Percentiles rank a stretch among this genome's conserved stretches.
These are phyloP conservation scores for Pyrocephalus nanus DNA, from an alignment of 2,797 vertebrate genomes.

Conservation along the genomic window DNA sequence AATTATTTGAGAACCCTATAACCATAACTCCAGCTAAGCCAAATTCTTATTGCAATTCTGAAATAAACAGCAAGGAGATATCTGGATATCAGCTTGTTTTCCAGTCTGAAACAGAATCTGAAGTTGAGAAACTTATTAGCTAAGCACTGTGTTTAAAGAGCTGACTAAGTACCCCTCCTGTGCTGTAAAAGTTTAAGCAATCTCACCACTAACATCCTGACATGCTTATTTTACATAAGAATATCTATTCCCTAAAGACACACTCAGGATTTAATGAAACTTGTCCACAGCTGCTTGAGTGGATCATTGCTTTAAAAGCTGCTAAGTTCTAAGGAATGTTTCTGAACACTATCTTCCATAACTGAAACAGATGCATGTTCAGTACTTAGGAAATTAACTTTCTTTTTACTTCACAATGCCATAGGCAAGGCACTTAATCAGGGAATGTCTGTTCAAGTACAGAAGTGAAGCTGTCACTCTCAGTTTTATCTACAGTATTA, in stretches of 20 bases:
- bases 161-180: neutral
- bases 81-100: neutral
- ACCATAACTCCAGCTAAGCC: neutral
- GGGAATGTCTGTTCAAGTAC: neutral
- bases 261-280: neutral
- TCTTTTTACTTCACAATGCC: neutral
- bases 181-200: conserved; percentile 13
- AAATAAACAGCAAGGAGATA: neutral
- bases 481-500: neutral
- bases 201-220: neutral
- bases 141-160: neutral
- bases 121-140: conserved; percentile 5
- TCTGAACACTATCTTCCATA: neutral
- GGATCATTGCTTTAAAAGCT: neutral
- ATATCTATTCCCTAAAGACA: neutral
- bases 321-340: neutral
- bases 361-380: neutral
- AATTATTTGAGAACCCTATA: neutral
- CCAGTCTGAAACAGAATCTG: neutral
- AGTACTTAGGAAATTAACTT: neutral
- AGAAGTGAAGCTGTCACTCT: neutral
- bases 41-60: neutral
- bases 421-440: neutral
- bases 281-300: neutral
- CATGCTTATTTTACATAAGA: neutral